These are phyloP conservation scores for Mesochorus sp. DNA, from an alignment of 2,888 invertebrate species.

Conservation along the genomic window DNA sequence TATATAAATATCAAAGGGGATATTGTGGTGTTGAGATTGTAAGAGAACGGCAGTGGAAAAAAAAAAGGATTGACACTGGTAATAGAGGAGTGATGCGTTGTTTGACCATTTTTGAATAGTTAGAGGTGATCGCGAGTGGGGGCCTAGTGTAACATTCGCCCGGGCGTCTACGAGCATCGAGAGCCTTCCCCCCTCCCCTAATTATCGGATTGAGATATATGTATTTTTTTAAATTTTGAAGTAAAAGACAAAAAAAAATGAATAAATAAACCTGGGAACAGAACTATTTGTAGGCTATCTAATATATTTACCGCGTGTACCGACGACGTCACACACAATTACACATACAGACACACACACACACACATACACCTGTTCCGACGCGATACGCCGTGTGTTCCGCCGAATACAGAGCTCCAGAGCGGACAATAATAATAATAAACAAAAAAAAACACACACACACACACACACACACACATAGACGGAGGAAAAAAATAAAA, in stretches of 20 bases:
- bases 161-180: conserved; percentile 43
- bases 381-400: conserved; percentile 63
- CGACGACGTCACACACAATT: conserved; percentile 66
- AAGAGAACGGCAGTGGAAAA: conserved; percentile 47
- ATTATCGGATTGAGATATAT: conserved; percentile 78
- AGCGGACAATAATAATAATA: conserved; percentile 50
- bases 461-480: too few relatives aligned
- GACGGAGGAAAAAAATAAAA: conserved; percentile 3
- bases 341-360: too few relatives aligned
- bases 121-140: conserved; percentile 62
- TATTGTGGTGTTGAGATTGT: conserved; percentile 68
- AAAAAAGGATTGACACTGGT: conserved; percentile 60
- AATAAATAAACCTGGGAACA: conserved; percentile 69
- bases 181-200: conserved; percentile 36
- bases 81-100: conserved; percentile 59
- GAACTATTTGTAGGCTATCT: conserved; percentile 68
- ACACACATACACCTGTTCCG: too few relatives aligned
- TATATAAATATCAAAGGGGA: conserved; percentile 61
- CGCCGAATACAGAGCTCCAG: conserved; percentile 10
- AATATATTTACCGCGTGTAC: conserved; percentile 62
- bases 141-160: conserved; percentile 46
- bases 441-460: neutral
- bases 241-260: conserved; percentile 69
- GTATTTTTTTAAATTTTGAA: conserved; percentile 82
- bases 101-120: conserved; percentile 75